Percentiles rank a stretch among this genome's conserved stretches.
phyloP scores from a whole-genome alignment of 2,797 vertebrate genomes.

The Falco cherrug region DNA sequence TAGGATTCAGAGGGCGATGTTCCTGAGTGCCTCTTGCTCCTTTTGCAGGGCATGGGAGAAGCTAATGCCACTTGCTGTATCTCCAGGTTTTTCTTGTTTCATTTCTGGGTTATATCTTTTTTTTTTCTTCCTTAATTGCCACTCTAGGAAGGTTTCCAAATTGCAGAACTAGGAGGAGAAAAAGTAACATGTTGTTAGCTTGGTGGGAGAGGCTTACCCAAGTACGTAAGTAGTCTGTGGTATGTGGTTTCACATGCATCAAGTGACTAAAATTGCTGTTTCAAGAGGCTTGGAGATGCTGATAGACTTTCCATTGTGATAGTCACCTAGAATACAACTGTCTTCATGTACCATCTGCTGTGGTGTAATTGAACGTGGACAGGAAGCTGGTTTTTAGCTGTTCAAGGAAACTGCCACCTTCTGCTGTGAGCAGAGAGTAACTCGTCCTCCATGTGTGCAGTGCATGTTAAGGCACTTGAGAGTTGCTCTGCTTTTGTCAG shows the following conservation, averaged over 20 bases:
- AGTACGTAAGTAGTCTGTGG: background rate
- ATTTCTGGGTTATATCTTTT: background rate
- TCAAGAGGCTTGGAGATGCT: background rate
- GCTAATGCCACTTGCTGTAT: background rate
- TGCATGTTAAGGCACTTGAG: background rate
- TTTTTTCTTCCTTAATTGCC: background rate
- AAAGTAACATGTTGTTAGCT: background rate
- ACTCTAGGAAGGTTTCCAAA: slow-evolving; percentile 16
- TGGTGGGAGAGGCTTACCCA: slow-evolving; percentile 1
- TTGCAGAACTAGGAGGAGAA: slow-evolving; percentile 11
- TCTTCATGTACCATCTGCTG: background rate
- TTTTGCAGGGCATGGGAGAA: background rate
- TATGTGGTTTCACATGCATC: background rate
- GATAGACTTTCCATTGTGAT: background rate
- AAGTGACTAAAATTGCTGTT: background rate
- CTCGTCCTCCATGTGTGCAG: background rate
- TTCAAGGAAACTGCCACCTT: background rate
- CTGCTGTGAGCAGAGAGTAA: background rate
- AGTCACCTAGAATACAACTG: background rate
- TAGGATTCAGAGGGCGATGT: background rate
- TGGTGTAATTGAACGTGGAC: background rate
- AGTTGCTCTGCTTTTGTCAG: background rate
- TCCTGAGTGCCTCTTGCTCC: background rate
- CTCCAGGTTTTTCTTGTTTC: background rate
- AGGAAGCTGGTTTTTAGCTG: background rate